phyloP scores from a whole-genome alignment of 2,888 invertebrate genomes.

The Achlya flavicornis region DNA sequence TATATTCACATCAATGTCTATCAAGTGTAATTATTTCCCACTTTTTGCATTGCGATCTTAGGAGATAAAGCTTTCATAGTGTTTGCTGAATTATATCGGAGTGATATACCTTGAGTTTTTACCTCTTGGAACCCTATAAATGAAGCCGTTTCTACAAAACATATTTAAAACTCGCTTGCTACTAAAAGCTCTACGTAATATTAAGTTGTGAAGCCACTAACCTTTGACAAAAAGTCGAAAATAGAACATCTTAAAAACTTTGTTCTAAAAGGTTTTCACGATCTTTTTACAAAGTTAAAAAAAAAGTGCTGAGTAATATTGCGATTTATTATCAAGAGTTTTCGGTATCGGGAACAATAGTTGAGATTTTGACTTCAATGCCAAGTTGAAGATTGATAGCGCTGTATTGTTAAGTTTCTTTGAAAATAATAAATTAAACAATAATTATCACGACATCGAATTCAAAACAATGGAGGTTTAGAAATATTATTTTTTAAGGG shows the following conservation, averaged over 20 bases:
- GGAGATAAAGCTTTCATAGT: too few relatives aligned
- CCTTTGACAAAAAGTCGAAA: background rate
- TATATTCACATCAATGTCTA: too few relatives aligned
- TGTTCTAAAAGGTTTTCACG: background rate
- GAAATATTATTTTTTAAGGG: background rate
- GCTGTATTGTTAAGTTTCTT: constrained; percentile 12
- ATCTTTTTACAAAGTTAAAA: background rate
- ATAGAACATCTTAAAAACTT: constrained; percentile 8
- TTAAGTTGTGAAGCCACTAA: background rate
- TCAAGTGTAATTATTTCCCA: too few relatives aligned
- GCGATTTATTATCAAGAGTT: constrained; percentile 15
- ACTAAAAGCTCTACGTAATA: too few relatives aligned
- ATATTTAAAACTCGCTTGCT: too few relatives aligned
- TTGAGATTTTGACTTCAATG: constrained; percentile 14
- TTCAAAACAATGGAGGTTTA: background rate
- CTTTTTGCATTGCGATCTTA: too few relatives aligned
- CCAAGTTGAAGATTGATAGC: constrained; percentile 16
- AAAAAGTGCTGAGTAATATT: constrained; percentile 12
- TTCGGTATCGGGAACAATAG: constrained; percentile 15
- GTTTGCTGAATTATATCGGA: too few relatives aligned
- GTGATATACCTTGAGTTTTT: too few relatives aligned
- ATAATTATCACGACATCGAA: background rate
- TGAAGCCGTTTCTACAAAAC: too few relatives aligned
- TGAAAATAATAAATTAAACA: constrained; percentile 12
- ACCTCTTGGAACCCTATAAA: too few relatives aligned